Percentiles rank a stretch among this genome's conserved stretches.
Conservation (phyloP, 2,797 vertebrate genomes). For the Danio tinwini region DNA sequence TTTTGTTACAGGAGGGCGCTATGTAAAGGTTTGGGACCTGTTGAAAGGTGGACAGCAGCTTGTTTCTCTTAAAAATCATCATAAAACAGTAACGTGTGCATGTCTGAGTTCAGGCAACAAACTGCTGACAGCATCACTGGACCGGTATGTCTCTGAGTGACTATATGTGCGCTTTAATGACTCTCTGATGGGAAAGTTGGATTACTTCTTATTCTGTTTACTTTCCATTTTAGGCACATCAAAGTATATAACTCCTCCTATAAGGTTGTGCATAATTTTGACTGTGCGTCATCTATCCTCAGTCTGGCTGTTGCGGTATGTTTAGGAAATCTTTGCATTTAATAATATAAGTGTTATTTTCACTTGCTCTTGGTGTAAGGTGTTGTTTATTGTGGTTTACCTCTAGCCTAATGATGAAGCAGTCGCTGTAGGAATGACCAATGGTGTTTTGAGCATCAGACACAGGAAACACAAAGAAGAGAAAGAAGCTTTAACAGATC, state of each 20-base stretch:
- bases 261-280: slow-evolving; percentile 96
- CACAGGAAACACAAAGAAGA: slow-evolving; percentile 86
- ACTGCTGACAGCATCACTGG: slow-evolving; percentile 91
- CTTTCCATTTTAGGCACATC: slow-evolving; percentile 84
- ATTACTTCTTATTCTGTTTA: background rate
- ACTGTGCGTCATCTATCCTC: slow-evolving; percentile 78
- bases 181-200: background rate
- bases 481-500: slow-evolving; percentile 71
- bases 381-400: slow-evolving; percentile 33
- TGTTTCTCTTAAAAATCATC: slow-evolving; percentile 94
- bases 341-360: background rate
- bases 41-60: slow-evolving; percentile 92
- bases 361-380: background rate
- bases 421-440: slow-evolving; percentile 95
- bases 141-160: slow-evolving; percentile 80
- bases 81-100: slow-evolving; percentile 95
- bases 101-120: slow-evolving; percentile 91
- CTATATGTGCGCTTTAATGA: background rate
- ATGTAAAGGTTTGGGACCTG: slow-evolving; percentile 96
- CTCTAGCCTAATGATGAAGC: slow-evolving; percentile 89
- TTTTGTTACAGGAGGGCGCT: slow-evolving; percentile 85
- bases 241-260: slow-evolving; percentile 97
- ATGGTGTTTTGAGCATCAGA: slow-evolving; percentile 90
- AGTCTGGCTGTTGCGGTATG: slow-evolving; percentile 67
- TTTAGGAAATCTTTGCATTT: slow-evolving; percentile 32